phyloP scores from a whole-genome alignment of 1,140 invertebrate genomes.

The Aradophagus sp. region DNA sequence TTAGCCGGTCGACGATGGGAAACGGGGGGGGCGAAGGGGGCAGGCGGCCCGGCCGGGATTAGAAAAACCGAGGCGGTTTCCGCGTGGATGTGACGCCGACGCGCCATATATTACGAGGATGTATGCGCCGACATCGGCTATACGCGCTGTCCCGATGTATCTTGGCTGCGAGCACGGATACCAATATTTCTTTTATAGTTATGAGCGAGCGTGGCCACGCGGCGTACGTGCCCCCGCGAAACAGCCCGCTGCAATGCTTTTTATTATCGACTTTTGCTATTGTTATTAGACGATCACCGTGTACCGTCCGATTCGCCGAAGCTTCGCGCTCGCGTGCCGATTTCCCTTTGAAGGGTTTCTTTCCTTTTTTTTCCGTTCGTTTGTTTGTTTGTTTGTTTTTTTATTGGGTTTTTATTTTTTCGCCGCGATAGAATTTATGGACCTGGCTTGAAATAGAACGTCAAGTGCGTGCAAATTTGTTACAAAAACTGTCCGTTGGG shows the following conservation, averaged over 20 bases:
- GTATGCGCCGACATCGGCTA: conserved; percentile 35
- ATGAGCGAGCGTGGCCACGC: conserved; percentile 17
- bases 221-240: conserved; percentile 4
- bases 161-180: conserved; percentile 21
- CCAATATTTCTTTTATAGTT: conserved; percentile 48
- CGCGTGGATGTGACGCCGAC: conserved; percentile 51
- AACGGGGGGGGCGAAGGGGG: background rate
- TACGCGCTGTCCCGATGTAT: conserved; percentile 42
- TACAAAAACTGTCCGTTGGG: too few relatives aligned
- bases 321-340: too few relatives aligned
- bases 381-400: too few relatives aligned
- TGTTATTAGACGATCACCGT: conserved; percentile 14
- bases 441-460: too few relatives aligned
- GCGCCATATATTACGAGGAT: conserved; percentile 44
- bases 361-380: too few relatives aligned
- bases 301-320: too few relatives aligned
- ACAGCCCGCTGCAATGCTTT: conserved; percentile 4
- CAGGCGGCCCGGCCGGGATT: conserved; percentile 35
- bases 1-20: conserved; percentile 35
- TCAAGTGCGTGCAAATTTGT: too few relatives aligned
- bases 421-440: too few relatives aligned
- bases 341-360: too few relatives aligned
- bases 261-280: conserved; percentile 5
- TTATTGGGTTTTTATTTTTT: too few relatives aligned
- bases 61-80: conserved; percentile 44